Evolutionary conservation across 1,140 invertebrate genomes (phyloP).

Genomic region (Globodera rostochiensis): DNA sequence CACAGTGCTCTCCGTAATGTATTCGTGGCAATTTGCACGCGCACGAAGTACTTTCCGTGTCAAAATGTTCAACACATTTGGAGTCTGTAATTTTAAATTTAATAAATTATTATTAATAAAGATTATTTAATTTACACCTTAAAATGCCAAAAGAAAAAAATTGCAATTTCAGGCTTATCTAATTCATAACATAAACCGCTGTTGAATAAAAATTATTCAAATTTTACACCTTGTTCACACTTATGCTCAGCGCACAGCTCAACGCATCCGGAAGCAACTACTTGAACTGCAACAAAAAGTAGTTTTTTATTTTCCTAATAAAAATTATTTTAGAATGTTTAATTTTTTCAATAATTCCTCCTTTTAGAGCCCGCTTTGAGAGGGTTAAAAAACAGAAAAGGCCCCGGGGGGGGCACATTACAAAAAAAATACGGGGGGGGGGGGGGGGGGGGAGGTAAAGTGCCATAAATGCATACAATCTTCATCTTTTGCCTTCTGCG

Average conservation of each 20-base stretch:
- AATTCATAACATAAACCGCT: not conserved
- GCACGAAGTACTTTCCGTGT: conserved; percentile 44
- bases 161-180: not conserved
- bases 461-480: conserved; percentile 25
- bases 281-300: conserved; percentile 25
- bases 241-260: conserved; percentile 39
- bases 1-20: conserved; percentile 48
- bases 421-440: too few species aligned
- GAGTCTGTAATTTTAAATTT: conserved; percentile 3
- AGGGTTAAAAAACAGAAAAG: too few species aligned
- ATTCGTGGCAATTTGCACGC: conserved; percentile 52
- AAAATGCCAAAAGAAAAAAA: not conserved
- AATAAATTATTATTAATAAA: not conserved
- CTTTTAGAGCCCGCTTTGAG: too few species aligned
- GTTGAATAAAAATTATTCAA: not conserved
- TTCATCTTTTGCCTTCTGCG: conserved; percentile 10
- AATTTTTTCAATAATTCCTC: too few species aligned
- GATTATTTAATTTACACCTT: too few species aligned
- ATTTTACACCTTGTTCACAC: conserved; percentile 42
- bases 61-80: conserved; percentile 53
- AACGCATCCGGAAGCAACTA: conserved; percentile 40
- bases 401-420: too few species aligned
- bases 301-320: too few species aligned
- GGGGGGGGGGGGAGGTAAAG: too few species aligned
- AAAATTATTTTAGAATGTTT: not conserved